These are phyloP conservation scores for Polydrusus tereticollis DNA, from an alignment of 2,888 invertebrate genomes.

Conservation along the genomic window DNA sequence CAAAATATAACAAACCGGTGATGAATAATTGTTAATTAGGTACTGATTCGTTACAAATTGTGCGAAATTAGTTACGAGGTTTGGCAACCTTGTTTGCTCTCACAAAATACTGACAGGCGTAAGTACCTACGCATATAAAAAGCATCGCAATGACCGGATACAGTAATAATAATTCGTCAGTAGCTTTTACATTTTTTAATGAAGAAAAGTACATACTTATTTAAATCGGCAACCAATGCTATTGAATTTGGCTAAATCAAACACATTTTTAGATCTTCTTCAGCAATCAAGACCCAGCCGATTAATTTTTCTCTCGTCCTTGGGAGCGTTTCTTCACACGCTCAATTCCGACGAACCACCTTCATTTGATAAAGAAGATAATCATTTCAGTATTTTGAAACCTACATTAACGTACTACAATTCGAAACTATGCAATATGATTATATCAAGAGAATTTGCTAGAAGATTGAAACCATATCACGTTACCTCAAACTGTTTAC, in stretches of 20 bases:
- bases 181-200: no score
- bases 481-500: constrained; percentile 52
- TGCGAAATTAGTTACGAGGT: no score
- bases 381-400: not conserved
- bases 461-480: constrained; percentile 41
- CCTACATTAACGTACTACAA: constrained; percentile 53
- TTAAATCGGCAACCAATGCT: no score
- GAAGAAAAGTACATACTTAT: no score
- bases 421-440: constrained; percentile 56
- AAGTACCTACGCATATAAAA: no score
- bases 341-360: constrained; percentile 41
- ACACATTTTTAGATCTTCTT: constrained; percentile 41
- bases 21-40: no score
- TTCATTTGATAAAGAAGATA: not conserved
- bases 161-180: no score
- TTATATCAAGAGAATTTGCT: constrained; percentile 51
- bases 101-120: no score
- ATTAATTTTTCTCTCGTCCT: constrained; percentile 44
- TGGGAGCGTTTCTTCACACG: constrained; percentile 40
- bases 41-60: no score
- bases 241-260: not conserved
- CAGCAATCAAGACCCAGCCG: constrained; percentile 38
- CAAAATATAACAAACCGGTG: no score
- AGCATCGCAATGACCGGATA: no score
- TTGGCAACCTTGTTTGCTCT: no score